Base-by-base conservation (phyloP, 2,113 vertebrate species). In the Alethe diademata region DNA sequence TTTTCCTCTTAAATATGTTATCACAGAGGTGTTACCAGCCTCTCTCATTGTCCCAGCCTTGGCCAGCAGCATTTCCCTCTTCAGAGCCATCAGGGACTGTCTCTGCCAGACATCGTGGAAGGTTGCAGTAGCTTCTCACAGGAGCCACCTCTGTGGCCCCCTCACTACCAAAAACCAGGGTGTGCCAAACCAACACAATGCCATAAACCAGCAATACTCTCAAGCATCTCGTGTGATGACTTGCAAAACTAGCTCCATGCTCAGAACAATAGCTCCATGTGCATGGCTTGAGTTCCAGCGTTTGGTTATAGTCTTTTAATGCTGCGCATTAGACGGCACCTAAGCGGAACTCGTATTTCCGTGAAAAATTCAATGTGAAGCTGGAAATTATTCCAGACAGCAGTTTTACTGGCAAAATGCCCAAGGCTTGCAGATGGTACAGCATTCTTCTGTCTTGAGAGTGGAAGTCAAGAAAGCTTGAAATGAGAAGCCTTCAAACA, bases 391-490 rank as follows among this genome's bases (percentile, higher is more conserved):
- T 78, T 95, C 89, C 80, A 89, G 45, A 38, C 57, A 81, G 53
- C 23, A 61, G n/a, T 91, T 83, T 78, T 65, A 35, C 57, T 91
- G 91, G 78, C 61, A 54, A 43, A 29, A 3, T 1, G 33, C 83
- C 89, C 76, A 50, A 72, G 33, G 29, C 31, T 65, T 96, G 78
- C 94, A 95, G 76, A 87, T 91, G 92, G 70, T 35, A 19, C 56
- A 53, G 45, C 0, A 4, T 58, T 83, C 43, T 48, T 76, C 33
- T 95, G 86, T 85, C 89, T 61, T 85, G 73, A 89, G 61, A 1
- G 1, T n/a, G 48, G 54, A 93, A 95, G 92, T 90, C 64, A 95
- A 81, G 79, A 80, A 88, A 84, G 76, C 66, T 86, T 96, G 62
- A 96, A 86, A 85, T 65, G 61, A 84, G 78, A 69, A 87, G 67